Evolutionary conservation across 2,888 invertebrate species (phyloP), one percentile per base, ranked within the genome.

Genomic region (Himalopsyche tibetana): DNA sequence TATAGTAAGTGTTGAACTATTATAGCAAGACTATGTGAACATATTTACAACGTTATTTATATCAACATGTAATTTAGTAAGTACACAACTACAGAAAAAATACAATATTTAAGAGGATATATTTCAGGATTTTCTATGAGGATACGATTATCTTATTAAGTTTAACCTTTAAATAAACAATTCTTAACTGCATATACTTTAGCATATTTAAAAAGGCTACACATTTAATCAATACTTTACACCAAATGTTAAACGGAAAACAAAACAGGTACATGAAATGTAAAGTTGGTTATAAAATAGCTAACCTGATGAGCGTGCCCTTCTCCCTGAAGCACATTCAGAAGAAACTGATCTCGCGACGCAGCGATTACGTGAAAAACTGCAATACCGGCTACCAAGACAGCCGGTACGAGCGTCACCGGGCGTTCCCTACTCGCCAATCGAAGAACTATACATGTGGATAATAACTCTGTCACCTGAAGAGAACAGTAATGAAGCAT

Each of bases 231-330:
- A 51, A 45, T 45, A 45, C 9, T 42, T 5, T 51, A 51, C 19
- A 4, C 19, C 2, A 74, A 15, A 9, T 69, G 2, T 19, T 36
- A 74, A 74, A 38, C 19, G 28, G 19, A 15, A 36, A 74, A 51
- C 12, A 51, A 15, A 51, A 51, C 5, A 5, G 15, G 51, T 51
- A 51, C 51, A 51, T 51, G 51, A 51, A 51, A 51, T 15, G 51
- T 51, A 51, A 51, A 51, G 51, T 51, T 51, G 15, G 51, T 51
- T 51, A 15, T 28, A 74, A 38, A 36, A 63, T 82, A 63, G 40
- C 86, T 88, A 89, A 95, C 94, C 92, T 95, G 95, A 92, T 95
- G 95, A 36, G 94, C 92, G 88, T 94, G 93, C 8, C 95, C 95
- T 90, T 95, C 94, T 82, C 95, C 94, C 84, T 93, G 92, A 36